Evolutionary conservation across 2,797 vertebrate genomes (phyloP), one percentile per base, ranked within the genome.

Genomic region (Clarias fuscus): DNA sequence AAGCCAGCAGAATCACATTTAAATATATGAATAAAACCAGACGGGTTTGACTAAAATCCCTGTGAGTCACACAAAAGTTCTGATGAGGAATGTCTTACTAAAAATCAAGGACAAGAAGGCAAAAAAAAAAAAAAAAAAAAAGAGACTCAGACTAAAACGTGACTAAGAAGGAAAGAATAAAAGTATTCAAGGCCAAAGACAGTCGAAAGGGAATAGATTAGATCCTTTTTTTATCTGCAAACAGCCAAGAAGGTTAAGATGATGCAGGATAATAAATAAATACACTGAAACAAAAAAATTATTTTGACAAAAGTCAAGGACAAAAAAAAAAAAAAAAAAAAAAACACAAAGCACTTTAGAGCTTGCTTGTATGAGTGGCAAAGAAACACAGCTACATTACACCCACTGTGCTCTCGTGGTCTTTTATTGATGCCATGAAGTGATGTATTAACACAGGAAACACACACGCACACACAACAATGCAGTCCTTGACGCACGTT

Each of bases 361-460:
- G 33, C 24, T 8, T 15, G 30, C 40, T 53, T 20, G 75, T 76
- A 53, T 67, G 61, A 48, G 59, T 27, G 30, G 33, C 40, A 68
- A 30, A 77, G 71, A 78, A 78, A 77, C 20, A 86, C 61, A 53
- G 33, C 37, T 6, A 71, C 87, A 86, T 86, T 82, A 85, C 82
- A 88, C 85, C 79, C 87, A 84, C 86, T 82, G 86, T 85, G 81
- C 83, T 84, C 84, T 85, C 72, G 62, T 71, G 80, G 83, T 79
- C 75, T 37, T 86, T 87, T 90, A 90, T 85, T 88, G 88, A 77
- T 80, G 83, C 87, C 86, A 56, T 70, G 73, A 84, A 77, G 87
- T 88, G 87, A 91, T 91, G 90, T 87, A 89, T 91, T 90, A 88
- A 86, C 85, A 83, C 79, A 79, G 33, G 33, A 85, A 86, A 82